Base-by-base conservation (phyloP, 92 coral and sea anemone species). In the Phenganax stokvisi region DNA sequence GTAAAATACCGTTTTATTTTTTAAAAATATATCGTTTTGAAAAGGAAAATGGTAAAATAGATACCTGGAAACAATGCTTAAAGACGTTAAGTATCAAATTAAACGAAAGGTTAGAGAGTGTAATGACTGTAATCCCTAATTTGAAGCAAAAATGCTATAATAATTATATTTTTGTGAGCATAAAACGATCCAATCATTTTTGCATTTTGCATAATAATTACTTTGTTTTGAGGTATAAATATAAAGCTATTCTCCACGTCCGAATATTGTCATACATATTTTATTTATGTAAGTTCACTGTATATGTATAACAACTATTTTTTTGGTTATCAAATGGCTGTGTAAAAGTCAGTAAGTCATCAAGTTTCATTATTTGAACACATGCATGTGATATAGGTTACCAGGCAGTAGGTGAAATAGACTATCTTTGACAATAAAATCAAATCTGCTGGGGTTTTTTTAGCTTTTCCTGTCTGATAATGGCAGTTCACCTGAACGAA, bases 61-160 rank as follows among this genome's bases (percentile, higher is more conserved):
- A 30, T 10, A 68, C 31, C 70, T n/a, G 20, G 9, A 9, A 28
- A 53, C 54, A 16, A 76, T 76, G 81, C 70, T 76, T 29, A 76
- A 60, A 37, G 90, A 93, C 85, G 93, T 91, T 27, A 88, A 91
- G 4, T 96, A 93, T 59, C 98, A 91, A 80, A 90, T 93, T 8
- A 90, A 88, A 87, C 92, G 91, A 83, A 93, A 89, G 98, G 98
- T 93, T 84, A 75, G 85, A 58, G 64, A 71, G 47, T 51, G 20
- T 12, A 17, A 27, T 60, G 64, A 71, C 27, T 51, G 20, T 12
- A 17, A 27, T 60, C 44, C 25, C 55, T 47, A 59, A 61, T 72
- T 77, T 87, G 3, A 37, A 37, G 85, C 71, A 79, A 77, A 85
- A 73, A 68, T 20, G 55, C 79, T 75, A 12, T 63, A 74, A 16